These are phyloP conservation scores for Scatophagus argus DNA, from an alignment of 2,113 vertebrate genomes.

Conservation along the genomic window DNA sequence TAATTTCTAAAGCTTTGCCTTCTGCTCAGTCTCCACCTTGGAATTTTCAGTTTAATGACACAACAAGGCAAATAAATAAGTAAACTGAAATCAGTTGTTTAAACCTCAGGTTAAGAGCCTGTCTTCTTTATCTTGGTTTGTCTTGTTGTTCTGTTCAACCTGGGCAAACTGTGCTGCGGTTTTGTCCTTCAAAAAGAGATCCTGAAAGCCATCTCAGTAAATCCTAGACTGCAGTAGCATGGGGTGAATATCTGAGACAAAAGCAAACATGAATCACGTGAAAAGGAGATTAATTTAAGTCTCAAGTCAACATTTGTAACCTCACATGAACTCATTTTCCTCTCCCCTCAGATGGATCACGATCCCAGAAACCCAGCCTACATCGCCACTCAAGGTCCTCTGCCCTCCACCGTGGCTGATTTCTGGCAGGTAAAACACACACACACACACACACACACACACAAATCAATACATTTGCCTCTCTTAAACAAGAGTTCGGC, in stretches of 20 bases:
- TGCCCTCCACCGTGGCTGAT: conserved; percentile 94
- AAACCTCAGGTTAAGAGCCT: background rate
- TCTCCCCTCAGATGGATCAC: conserved; percentile 91
- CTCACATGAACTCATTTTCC: background rate
- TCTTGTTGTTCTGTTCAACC: background rate
- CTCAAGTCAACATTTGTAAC: background rate
- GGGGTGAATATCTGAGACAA: background rate
- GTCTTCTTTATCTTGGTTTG: background rate
- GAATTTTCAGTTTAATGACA: background rate
- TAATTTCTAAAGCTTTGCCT: background rate
- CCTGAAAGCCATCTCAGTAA: background rate
- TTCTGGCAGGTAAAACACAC: conserved; percentile 94
- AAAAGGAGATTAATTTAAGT: background rate
- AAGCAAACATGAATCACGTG: background rate
- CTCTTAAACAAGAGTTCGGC: conserved; percentile 65
- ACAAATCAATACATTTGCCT: conserved; percentile 52
- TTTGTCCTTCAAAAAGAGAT: background rate
- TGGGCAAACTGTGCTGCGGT: background rate
- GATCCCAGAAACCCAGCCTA: conserved; percentile 95
- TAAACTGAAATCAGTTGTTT: no score
- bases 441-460: conserved; percentile 16
- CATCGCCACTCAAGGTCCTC: conserved; percentile 94
- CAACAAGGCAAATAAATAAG: no score
- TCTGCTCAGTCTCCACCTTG: background rate
- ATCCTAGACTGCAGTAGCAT: background rate